These are phyloP conservation scores for Eupsilia transversa DNA, from an alignment of 2,888 invertebrate species.

Conservation along the genomic window DNA sequence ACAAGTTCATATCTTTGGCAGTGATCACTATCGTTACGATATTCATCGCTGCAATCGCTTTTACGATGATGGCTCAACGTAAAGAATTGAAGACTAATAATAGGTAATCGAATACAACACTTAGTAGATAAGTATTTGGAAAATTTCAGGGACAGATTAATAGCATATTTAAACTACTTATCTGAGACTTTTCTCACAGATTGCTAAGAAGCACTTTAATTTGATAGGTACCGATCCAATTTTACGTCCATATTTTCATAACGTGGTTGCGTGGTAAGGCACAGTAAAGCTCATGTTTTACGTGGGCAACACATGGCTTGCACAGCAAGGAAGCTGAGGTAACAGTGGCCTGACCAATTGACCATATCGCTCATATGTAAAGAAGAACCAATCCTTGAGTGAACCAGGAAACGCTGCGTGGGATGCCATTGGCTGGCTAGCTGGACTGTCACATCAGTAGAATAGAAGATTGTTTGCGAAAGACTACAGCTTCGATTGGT, in stretches of 20 bases:
- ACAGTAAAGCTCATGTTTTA: neutral
- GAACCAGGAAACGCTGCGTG: neutral
- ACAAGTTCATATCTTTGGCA: constrained; percentile 50
- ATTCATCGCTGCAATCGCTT: constrained; percentile 41
- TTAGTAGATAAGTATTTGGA: neutral
- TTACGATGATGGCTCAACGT: constrained; percentile 3
- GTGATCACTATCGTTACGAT: constrained; percentile 49
- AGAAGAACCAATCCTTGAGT: neutral
- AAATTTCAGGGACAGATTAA: neutral
- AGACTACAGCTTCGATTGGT: neutral
- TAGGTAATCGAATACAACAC: constrained; percentile 27
- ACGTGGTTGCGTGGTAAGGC: neutral
- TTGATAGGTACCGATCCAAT: neutral
- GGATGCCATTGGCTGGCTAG: too few relatives aligned
- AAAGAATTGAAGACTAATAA: constrained; percentile 7
- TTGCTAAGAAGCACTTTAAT: neutral
- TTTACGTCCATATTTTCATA: neutral
- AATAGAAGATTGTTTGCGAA: neutral
- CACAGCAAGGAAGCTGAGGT: neutral
- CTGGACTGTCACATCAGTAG: neutral
- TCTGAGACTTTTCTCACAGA: neutral
- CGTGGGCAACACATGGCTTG: neutral
- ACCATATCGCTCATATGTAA: neutral
- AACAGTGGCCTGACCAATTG: neutral
- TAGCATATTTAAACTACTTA: neutral